Conservation (phyloP, 2,113 vertebrate genomes). For the Narcine bancroftii region DNA sequence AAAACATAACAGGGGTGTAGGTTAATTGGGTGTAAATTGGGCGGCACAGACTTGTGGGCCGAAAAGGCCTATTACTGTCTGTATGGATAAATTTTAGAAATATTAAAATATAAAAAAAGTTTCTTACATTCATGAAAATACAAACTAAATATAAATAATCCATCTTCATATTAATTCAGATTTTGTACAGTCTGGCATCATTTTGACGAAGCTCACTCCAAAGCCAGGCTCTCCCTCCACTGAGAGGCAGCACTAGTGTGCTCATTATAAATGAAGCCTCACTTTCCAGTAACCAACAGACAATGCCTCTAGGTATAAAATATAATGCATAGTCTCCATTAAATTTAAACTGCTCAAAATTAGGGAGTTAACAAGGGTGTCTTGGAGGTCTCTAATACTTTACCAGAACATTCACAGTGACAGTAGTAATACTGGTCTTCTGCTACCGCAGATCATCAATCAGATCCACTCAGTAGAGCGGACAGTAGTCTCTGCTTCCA, state of each 20-base stretch:
- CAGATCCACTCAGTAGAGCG: slow-evolving; percentile 27
- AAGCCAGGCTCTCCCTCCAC: too few relatives aligned
- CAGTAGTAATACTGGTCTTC: slow-evolving; percentile 38
- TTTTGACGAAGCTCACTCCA: neutral
- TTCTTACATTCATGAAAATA: neutral
- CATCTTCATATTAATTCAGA: neutral
- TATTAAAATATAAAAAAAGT: too few relatives aligned
- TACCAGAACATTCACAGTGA: slow-evolving; percentile 43
- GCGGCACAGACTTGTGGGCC: too few relatives aligned
- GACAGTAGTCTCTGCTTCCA: slow-evolving; percentile 42
- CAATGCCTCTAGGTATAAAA: neutral
- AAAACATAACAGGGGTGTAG: too few relatives aligned
- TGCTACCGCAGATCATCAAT: slow-evolving; percentile 40
- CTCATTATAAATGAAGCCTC: neutral
- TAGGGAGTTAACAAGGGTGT: neutral
- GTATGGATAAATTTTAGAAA: too few relatives aligned
- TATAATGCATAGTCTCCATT: neutral
- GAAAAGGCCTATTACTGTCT: too few relatives aligned
- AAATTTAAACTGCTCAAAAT: neutral
- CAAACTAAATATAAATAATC: neutral
- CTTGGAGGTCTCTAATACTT: slow-evolving; percentile 28
- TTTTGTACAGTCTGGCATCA: neutral
- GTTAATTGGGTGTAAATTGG: too few relatives aligned
- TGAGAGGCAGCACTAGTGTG: too few relatives aligned
- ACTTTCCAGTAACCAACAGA: neutral